Percentiles rank a stretch among this genome's conserved stretches.
phyloP scores from a whole-genome alignment of 1,140 invertebrate genomes.

The Meloidogyne exigua region DNA sequence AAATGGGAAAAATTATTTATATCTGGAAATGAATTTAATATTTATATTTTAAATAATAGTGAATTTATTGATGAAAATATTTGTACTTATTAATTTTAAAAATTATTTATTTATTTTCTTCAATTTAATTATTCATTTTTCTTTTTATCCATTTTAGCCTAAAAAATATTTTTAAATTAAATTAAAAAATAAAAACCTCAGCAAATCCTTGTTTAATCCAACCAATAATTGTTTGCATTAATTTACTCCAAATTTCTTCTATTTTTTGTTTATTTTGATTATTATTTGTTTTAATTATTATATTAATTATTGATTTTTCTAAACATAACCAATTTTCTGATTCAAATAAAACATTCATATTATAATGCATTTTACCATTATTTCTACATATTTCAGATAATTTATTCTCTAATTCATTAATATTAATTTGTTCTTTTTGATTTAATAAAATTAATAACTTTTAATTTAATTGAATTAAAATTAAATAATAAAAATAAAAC shows the following conservation, averaged over 20 bases:
- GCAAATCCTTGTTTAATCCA: constrained; percentile 1
- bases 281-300: background rate
- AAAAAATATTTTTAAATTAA: background rate
- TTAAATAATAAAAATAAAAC: background rate
- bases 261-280: background rate
- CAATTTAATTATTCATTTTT: background rate
- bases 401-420: background rate
- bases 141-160: background rate
- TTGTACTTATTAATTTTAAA: background rate
- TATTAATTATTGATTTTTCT: background rate
- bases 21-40: background rate
- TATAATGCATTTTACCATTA: constrained; percentile 2
- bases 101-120: background rate
- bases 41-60: background rate
- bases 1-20: constrained; percentile 11
- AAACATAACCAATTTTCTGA: background rate
- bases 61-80: constrained; percentile 1
- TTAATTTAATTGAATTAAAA: background rate
- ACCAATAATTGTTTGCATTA: constrained; percentile 1
- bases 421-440: background rate
- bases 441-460: constrained; percentile 1
- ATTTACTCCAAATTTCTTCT: background rate
- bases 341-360: background rate
- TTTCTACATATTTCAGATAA: background rate
- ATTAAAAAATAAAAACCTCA: background rate